Evolutionary conservation across 2,888 invertebrate genomes (phyloP).

Genomic region (Epinotia nisella): DNA sequence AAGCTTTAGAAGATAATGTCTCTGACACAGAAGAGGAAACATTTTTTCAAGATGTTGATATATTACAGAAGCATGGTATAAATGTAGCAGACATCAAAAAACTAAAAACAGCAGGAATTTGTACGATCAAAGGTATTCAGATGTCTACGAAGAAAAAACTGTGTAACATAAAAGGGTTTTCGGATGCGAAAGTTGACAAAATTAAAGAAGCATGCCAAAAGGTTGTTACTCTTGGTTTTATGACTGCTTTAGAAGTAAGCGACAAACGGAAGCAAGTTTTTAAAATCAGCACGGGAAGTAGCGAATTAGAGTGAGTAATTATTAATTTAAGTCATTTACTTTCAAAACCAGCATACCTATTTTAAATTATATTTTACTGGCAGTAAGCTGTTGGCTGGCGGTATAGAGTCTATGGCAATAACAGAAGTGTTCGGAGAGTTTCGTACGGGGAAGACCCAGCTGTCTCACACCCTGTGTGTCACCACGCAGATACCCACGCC

Average conservation of each 20-base stretch:
- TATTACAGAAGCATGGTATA: conserved; percentile 85
- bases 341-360: background rate
- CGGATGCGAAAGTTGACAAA: conserved; percentile 91
- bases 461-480: conserved; percentile 92
- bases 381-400: conserved; percentile 90
- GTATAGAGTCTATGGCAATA: conserved; percentile 93
- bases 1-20: conserved; percentile 72
- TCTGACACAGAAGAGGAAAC: conserved; percentile 86
- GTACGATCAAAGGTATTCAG: conserved; percentile 91
- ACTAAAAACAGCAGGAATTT: conserved; percentile 90
- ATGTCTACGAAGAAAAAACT: conserved; percentile 91
- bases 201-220: conserved; percentile 91
- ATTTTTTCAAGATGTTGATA: conserved; percentile 90
- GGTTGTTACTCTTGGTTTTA: conserved; percentile 86
- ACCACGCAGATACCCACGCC: conserved; percentile 90
- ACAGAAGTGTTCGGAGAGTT: conserved; percentile 94
- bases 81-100: conserved; percentile 91
- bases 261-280: conserved; percentile 90
- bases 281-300: conserved; percentile 87
- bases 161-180: conserved; percentile 89
- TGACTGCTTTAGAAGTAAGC: conserved; percentile 90
- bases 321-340: background rate
- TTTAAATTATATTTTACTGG: background rate
- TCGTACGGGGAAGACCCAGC: conserved; percentile 92
- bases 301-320: conserved; percentile 88